Evolutionary conservation across 2,888 invertebrate species (phyloP), one percentile per base, ranked within the genome.

Genomic region (Pterostichus niger): DNA sequence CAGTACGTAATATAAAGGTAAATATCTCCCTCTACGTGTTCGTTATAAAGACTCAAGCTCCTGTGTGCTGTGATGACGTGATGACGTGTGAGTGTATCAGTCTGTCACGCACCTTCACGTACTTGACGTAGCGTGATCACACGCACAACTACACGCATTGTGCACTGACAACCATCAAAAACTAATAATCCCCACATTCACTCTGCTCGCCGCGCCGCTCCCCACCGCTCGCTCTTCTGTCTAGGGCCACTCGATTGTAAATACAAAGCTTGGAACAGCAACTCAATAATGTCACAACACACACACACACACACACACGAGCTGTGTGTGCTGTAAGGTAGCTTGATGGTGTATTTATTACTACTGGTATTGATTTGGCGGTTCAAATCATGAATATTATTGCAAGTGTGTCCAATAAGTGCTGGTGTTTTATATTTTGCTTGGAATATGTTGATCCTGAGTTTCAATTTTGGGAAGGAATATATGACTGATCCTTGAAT

Each of bases 141-240:
- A 61, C 61, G 61, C 17, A 17, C 13, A 61, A 61, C 61, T 61
- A 61, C 13, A 17, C 24, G 11, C 24, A 61, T 61, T 61, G 61
- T 61, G 6, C 15, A 11, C 54, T 15, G 10, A 2, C 61, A 24
- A 61, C 61, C 84, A 85, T 85, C 85, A 85, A 85, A 85, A 85
- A 85, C 85, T 85, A 85, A 85, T 85, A 85, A 85, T 85, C 85
- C 84, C 84, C 84, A 80, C 84, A 84, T 84, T 85, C 84, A 54
- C 54, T 54, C 7, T 6, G 3, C 15, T 15, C 13, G 6, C 40
- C 6, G n/a, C n/a, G n/a, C n/a, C n/a, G n/a, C n/a, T n/a, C n/a
- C n/a, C n/a, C n/a, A n/a, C n/a, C n/a, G 3, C 40, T 54, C 54
- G 6, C 11, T 54, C 7, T 54, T 54, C 54, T 11, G 84, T 82